These are phyloP conservation scores for Ennomos quercinarius DNA, from an alignment of 2,888 invertebrate species.

Conservation along the genomic window DNA sequence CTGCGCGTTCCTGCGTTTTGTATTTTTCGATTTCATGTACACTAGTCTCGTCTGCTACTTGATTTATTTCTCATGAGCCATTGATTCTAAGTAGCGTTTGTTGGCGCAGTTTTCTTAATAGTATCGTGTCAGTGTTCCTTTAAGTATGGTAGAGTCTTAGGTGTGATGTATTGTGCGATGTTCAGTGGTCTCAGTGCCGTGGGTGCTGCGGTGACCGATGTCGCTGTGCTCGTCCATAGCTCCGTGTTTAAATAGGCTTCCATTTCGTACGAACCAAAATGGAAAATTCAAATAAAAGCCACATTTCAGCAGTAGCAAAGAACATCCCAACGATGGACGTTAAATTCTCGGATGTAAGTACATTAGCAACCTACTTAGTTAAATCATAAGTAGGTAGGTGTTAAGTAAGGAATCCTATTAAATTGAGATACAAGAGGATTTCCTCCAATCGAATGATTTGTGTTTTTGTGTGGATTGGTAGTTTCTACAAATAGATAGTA, in stretches of 20 bases:
- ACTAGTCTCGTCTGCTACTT: conserved; percentile 57
- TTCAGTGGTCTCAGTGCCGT: conserved; percentile 51
- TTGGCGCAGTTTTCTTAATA: conserved; percentile 7
- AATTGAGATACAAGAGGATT: conserved; percentile 8
- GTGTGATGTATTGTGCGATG: conserved; percentile 64
- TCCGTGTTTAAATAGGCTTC: conserved; percentile 56
- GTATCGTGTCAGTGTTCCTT: conserved; percentile 8
- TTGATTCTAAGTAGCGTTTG: conserved; percentile 18
- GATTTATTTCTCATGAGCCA: conserved; percentile 55
- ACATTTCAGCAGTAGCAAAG: conserved; percentile 64
- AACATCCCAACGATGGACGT: conserved; percentile 66
- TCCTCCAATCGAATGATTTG: conserved; percentile 8
- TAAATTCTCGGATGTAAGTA: conserved; percentile 73
- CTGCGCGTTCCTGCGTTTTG: conserved; percentile 83
- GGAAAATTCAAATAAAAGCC: conserved; percentile 56
- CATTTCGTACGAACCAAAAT: conserved; percentile 47
- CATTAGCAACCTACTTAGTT: conserved; percentile 9
- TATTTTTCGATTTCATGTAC: conserved; percentile 74
- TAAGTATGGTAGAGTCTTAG: conserved; percentile 16
- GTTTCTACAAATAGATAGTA: conserved; percentile 6
- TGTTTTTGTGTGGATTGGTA: conserved; percentile 12
- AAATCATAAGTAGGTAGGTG: neutral
- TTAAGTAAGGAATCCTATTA: conserved; percentile 1
- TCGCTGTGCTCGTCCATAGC: conserved; percentile 54
- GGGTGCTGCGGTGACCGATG: conserved; percentile 52